These are phyloP conservation scores for Passerculus sandwichensis DNA, from an alignment of 2,797 vertebrate species.

Conservation along the genomic window DNA sequence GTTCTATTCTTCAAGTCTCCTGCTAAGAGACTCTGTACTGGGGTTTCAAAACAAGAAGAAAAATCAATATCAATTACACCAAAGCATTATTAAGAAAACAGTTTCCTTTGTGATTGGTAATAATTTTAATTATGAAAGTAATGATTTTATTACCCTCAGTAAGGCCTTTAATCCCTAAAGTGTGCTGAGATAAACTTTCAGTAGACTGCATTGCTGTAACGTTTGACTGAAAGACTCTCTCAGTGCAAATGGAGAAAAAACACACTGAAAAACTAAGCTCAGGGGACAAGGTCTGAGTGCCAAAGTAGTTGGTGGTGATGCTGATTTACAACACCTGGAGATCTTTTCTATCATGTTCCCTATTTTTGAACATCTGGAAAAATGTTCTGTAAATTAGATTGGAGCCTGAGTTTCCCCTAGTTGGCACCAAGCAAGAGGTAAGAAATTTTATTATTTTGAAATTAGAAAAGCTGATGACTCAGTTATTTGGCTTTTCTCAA, in stretches of 20 bases:
- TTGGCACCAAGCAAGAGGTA: background rate
- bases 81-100: conserved; percentile 19
- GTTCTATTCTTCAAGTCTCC: background rate
- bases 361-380: background rate
- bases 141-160: conserved; percentile 14
- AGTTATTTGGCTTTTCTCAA: background rate
- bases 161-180: conserved; percentile 29
- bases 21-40: background rate
- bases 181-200: background rate
- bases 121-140: conserved; percentile 62
- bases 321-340: background rate
- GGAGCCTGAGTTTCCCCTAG: background rate
- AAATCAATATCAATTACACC: conserved; percentile 57
- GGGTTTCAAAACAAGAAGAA: conserved; percentile 20
- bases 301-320: background rate
- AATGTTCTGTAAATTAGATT: background rate
- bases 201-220: background rate
- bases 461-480: background rate
- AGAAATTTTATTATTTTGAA: background rate
- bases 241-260: background rate
- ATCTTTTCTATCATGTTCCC: background rate
- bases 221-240: background rate
- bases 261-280: background rate
- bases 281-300: background rate
- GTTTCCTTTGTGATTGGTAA: conserved; percentile 46